Evolutionary conservation across 2,888 invertebrate species (phyloP).

Genomic region (Andrena bicolor): DNA sequence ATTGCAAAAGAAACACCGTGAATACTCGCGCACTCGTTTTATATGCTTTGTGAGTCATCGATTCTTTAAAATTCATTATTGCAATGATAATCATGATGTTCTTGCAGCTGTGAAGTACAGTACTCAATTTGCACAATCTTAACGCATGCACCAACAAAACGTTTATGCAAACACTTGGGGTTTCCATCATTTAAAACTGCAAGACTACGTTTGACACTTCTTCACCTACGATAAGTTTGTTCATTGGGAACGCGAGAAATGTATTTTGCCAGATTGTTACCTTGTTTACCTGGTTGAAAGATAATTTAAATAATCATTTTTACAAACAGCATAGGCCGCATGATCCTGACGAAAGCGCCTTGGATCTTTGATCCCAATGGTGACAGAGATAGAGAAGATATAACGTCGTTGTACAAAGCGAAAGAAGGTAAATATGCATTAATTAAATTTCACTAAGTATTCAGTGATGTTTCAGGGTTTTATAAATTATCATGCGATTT

Average conservation of each 20-base stretch:
- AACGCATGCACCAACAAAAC: not conserved
- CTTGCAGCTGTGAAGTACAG: no score
- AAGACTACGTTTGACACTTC: not conserved
- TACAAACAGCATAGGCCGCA: slow-evolving; percentile 89
- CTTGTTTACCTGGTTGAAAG: not conserved
- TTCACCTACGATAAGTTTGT: not conserved
- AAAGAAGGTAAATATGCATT: slow-evolving; percentile 86
- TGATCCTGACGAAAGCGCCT: slow-evolving; percentile 91
- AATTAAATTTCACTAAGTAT: not conserved
- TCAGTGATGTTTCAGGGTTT: not conserved
- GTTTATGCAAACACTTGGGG: slow-evolving; percentile 12
- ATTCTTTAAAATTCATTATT: slow-evolving; percentile 11
- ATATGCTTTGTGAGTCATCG: slow-evolving; percentile 12
- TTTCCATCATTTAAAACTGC: not conserved
- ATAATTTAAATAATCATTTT: not conserved
- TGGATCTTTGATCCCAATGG: slow-evolving; percentile 90
- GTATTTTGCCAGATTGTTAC: not conserved
- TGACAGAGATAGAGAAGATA: slow-evolving; percentile 90
- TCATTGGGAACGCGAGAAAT: not conserved
- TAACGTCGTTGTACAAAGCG: slow-evolving; percentile 90
- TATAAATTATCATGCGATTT: no score
- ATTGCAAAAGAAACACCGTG: slow-evolving; percentile 14
- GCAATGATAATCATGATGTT: slow-evolving; percentile 14
- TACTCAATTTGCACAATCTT: no score
- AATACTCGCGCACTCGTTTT: not conserved